Evolutionary conservation across 2,797 vertebrate species (phyloP).

Genomic region (Holocentrus rufus): DNA sequence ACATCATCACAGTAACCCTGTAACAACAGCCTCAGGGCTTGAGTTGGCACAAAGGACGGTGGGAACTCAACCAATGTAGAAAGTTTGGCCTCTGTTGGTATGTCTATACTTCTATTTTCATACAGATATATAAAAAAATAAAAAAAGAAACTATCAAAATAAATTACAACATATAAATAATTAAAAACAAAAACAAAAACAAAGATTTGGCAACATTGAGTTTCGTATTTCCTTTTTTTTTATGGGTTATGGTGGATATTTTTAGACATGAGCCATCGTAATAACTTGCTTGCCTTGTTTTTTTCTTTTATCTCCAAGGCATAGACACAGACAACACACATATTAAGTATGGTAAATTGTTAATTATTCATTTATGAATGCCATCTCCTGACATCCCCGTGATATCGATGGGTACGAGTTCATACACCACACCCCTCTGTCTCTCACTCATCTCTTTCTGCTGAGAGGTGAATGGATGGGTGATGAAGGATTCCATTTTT

Average conservation of each 20-base stretch:
- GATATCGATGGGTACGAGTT: conserved; percentile 52
- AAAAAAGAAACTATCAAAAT: conserved; percentile 75
- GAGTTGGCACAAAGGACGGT: conserved; percentile 80
- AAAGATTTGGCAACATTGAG: conserved; percentile 81
- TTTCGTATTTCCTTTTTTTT: conserved; percentile 56
- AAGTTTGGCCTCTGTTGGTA: conserved; percentile 73
- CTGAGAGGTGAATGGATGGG: conserved; percentile 47
- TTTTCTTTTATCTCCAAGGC: conserved; percentile 53
- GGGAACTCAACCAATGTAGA: conserved; percentile 52
- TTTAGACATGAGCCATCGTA: conserved; percentile 53
- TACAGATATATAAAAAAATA: conserved; percentile 74
- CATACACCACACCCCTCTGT: conserved; percentile 36
- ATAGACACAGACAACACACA: conserved; percentile 67
- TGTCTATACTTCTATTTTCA: conserved; percentile 69
- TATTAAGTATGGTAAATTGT: conserved; percentile 64
- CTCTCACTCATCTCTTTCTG: conserved; percentile 20
- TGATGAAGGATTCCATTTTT: neutral
- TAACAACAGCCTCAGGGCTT: conserved; percentile 46
- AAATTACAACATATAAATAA: conserved; percentile 82
- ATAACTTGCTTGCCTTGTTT: conserved; percentile 45
- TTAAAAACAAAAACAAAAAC: conserved; percentile 52
- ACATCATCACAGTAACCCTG: conserved; percentile 59
- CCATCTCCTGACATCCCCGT: conserved; percentile 61
- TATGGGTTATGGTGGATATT: conserved; percentile 41
- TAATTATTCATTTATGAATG: conserved; percentile 63